Percentiles rank a stretch among this genome's conserved stretches.
Evolutionary conservation across 2,797 vertebrate genomes (phyloP).

Genomic region (Parauchenoglanis ngamensis): DNA sequence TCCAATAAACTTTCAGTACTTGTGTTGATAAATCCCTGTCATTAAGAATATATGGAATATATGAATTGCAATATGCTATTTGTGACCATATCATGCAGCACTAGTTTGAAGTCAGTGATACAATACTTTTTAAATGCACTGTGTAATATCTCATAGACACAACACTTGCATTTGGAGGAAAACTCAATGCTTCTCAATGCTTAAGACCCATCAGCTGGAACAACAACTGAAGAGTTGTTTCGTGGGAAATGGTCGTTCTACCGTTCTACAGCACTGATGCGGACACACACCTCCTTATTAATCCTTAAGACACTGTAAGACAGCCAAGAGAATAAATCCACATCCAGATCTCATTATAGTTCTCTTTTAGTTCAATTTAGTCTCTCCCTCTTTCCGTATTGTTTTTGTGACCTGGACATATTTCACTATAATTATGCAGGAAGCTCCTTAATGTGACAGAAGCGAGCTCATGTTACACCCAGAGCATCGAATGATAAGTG

Average conservation of each 20-base stretch:
- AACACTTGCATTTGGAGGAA: not conserved
- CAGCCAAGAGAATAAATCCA: constrained; percentile 4
- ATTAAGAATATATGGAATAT: not conserved
- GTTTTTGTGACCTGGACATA: not conserved
- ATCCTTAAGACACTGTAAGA: not conserved
- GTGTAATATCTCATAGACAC: no score
- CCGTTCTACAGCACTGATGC: not conserved
- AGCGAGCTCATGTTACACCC: not conserved
- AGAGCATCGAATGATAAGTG: not conserved
- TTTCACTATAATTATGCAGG: constrained; percentile 10
- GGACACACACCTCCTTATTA: not conserved
- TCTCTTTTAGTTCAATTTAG: no score
- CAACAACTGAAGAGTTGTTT: not conserved
- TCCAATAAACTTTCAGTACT: not conserved
- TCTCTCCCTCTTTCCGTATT: not conserved
- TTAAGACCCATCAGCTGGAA: not conserved
- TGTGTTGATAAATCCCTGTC: not conserved
- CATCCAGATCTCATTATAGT: not conserved
- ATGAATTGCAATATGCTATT: not conserved
- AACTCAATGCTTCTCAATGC: not conserved
- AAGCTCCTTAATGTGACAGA: constrained; percentile 20
- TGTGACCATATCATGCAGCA: not conserved
- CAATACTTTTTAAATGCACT: not conserved
- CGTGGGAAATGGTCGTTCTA: not conserved
- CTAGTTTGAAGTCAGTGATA: not conserved